These are phyloP conservation scores for Uropetala carovei DNA, from an alignment of 2,888 invertebrate genomes.

Conservation along the genomic window DNA sequence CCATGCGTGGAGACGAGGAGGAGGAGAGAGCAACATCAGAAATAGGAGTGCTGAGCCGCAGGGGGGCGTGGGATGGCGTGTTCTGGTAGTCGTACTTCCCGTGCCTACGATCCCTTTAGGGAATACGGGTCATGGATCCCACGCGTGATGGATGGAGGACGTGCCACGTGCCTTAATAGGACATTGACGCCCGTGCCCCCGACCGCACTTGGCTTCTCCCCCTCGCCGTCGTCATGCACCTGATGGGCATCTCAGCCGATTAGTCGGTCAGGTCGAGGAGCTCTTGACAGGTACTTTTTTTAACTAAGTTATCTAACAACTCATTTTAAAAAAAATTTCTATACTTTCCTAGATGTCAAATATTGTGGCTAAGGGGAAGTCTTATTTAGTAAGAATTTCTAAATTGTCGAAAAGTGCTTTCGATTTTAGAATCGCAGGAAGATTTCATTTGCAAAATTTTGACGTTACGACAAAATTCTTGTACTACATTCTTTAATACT, in stretches of 20 bases:
- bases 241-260: not conserved
- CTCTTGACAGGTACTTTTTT: not conserved
- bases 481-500: no score
- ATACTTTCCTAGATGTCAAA: not conserved
- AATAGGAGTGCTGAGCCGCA: not conserved
- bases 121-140: conserved; percentile 27
- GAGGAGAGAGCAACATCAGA: not conserved
- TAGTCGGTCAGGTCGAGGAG: not conserved
- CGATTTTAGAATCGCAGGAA: no score
- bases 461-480: no score
- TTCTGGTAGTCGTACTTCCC: not conserved
- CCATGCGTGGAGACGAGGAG: no score
- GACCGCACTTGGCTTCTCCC: not conserved
- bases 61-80: not conserved
- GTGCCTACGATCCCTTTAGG: not conserved
- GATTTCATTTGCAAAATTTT: no score
- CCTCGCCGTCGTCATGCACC: not conserved
- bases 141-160: conserved; percentile 14
- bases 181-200: conserved; percentile 1
- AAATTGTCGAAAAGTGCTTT: no score
- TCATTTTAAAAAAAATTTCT: not conserved
- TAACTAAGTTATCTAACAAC: no score
- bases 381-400: no score
- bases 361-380: no score
- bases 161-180: not conserved